Percentiles rank a stretch among this genome's conserved stretches.
Evolutionary conservation across 2,888 invertebrate genomes (phyloP).

Genomic region (Cyclophora albipunctata): DNA sequence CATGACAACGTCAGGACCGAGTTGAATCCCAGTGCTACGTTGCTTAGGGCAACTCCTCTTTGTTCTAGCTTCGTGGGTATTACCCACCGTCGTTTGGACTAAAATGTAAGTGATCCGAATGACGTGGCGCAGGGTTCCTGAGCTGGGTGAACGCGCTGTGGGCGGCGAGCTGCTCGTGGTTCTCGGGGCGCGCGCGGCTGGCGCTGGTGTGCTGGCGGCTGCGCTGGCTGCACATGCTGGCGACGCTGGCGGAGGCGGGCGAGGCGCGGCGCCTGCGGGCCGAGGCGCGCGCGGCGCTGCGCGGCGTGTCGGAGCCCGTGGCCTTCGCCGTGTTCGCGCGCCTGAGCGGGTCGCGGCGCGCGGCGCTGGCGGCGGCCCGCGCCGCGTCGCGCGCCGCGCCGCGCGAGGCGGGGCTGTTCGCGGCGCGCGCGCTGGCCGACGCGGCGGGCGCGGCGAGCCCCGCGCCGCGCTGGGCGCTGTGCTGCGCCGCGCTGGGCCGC

Average conservation of each 20-base stretch:
- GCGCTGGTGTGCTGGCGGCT: not conserved
- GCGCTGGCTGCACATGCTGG: too few relatives aligned
- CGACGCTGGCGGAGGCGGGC: too few relatives aligned
- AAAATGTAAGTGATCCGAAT: constrained; percentile 38
- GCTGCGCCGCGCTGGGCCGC: constrained; percentile 24
- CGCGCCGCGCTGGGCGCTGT: constrained; percentile 24
- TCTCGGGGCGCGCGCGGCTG: constrained; percentile 20
- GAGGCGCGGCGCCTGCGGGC: constrained; percentile 1
- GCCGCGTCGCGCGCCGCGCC: constrained; percentile 5
- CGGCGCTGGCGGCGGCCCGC: constrained; percentile 12
- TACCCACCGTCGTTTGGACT: too few relatives aligned
- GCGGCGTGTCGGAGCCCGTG: constrained; percentile 6
- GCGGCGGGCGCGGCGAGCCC: constrained; percentile 22
- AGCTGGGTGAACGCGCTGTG: constrained; percentile 47
- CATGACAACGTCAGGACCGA: too few relatives aligned
- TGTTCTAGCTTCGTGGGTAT: too few relatives aligned
- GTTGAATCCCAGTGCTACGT: too few relatives aligned
- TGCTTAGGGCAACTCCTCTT: too few relatives aligned
- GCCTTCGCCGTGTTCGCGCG: constrained; percentile 9
- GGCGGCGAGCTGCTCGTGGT: too few relatives aligned
- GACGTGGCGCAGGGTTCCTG: constrained; percentile 47
- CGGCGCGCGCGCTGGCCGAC: not conserved
- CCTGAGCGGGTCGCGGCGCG: too few relatives aligned
- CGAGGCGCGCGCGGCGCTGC: constrained; percentile 12
- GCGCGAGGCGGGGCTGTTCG: too few relatives aligned